Percentiles rank a stretch among this genome's conserved stretches.
phyloP scores from a whole-genome alignment of 2,113 vertebrate species.

The Pogona vitticeps region DNA sequence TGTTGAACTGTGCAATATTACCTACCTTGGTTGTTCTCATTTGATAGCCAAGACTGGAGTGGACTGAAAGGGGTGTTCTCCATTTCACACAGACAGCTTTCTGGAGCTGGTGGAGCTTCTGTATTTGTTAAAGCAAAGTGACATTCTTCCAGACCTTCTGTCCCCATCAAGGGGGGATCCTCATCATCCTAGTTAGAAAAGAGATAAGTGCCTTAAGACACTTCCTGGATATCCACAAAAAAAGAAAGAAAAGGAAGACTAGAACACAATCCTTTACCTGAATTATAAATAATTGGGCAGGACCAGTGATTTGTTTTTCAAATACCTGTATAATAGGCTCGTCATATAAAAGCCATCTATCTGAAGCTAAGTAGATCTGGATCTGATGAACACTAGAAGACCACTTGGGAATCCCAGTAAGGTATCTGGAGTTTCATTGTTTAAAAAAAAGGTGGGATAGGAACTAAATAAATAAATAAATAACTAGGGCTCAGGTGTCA shows the following conservation, averaged over 20 bases:
- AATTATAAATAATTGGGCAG: not conserved
- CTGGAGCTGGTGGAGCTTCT: constrained; percentile 51
- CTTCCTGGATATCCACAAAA: constrained; percentile 1
- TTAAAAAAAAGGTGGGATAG: not conserved
- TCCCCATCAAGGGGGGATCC: constrained; percentile 50
- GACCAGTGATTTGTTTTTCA: not conserved
- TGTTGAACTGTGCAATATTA: not conserved
- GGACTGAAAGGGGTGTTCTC: constrained; percentile 72
- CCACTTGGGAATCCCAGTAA: not conserved
- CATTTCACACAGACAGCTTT: constrained; percentile 73
- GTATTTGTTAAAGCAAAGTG: constrained; percentile 68
- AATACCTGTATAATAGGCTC: not conserved
- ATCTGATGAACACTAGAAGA: not conserved
- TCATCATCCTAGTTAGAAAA: constrained; percentile 57
- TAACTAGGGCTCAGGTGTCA: not conserved
- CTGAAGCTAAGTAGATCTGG: not conserved
- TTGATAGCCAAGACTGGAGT: constrained; percentile 78
- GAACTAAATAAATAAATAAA: not conserved
- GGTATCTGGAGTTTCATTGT: not conserved
- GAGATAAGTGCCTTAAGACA: constrained; percentile 35
- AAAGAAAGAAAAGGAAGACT: not conserved
- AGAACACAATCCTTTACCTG: not conserved
- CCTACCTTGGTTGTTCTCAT: constrained; percentile 75
- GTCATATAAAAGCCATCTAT: not conserved
- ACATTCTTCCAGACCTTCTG: constrained; percentile 63